Conservation (phyloP, 2,888 invertebrate species). For the Drosophila neonasuta region DNA sequence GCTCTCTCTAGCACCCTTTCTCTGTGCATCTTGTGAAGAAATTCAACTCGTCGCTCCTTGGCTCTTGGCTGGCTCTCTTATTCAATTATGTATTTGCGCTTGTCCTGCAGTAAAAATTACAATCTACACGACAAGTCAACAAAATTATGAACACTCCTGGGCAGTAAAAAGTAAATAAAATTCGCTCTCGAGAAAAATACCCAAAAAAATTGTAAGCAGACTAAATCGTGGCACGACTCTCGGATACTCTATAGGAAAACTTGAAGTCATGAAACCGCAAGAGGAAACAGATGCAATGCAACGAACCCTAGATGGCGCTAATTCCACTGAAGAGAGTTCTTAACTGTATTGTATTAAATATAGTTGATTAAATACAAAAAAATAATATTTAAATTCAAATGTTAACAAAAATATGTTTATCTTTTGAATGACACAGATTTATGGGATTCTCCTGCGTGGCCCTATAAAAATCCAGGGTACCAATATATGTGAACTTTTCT, state of each 20-base stretch:
- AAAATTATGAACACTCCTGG: slow-evolving; percentile 79
- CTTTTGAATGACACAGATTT: too few relatives aligned
- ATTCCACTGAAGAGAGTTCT: not conserved
- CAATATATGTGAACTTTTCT: slow-evolving; percentile 53
- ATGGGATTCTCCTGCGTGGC: too few relatives aligned
- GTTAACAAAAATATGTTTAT: not conserved
- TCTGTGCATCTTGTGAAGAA: slow-evolving; percentile 19
- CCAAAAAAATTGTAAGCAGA: slow-evolving; percentile 13
- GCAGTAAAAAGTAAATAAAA: slow-evolving; percentile 75
- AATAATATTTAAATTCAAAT: not conserved
- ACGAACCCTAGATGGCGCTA: not conserved
- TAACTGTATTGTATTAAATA: not conserved
- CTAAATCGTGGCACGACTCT: not conserved
- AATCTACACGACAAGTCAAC: slow-evolving; percentile 79
- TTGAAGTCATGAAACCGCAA: not conserved
- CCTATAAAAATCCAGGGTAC: not conserved
- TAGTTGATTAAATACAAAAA: not conserved
- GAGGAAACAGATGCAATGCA: not conserved
- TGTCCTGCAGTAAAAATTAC: slow-evolving; percentile 80
- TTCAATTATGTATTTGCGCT: slow-evolving; percentile 80
- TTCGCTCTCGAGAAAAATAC: slow-evolving; percentile 31
- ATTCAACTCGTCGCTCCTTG: slow-evolving; percentile 22
- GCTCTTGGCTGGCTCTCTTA: slow-evolving; percentile 46
- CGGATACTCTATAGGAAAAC: not conserved
- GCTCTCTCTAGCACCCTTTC: slow-evolving; percentile 52